A percentile compares a stretch with the other conserved stretches of the same genome.
Evolutionary conservation across 2,797 vertebrate genomes (phyloP).

Genomic region (Anguilla pacifica): DNA sequence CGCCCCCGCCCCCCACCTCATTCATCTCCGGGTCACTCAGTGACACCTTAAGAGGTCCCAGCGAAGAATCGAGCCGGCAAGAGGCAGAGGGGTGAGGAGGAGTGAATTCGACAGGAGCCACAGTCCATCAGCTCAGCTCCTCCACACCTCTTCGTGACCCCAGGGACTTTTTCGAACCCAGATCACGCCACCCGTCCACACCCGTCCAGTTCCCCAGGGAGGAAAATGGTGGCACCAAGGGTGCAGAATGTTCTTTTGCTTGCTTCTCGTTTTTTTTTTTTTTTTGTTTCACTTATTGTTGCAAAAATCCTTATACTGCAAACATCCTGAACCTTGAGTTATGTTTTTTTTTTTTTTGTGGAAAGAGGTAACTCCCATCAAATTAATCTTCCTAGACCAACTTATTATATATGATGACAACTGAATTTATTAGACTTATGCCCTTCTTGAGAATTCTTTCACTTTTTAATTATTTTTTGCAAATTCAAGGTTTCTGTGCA

Average conservation of each 20-base stretch:
- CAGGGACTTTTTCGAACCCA: slow-evolving; percentile 32
- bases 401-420: no score
- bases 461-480: no score
- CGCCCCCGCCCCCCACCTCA: slow-evolving; percentile 32
- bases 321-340: neutral
- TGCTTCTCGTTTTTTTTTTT: neutral
- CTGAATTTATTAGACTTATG: no score
- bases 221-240: no score
- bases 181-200: neutral
- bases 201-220: neutral
- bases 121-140: slow-evolving; percentile 50
- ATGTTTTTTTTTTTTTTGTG: neutral
- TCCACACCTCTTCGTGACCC: slow-evolving; percentile 48
- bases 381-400: no score
- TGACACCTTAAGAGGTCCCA: slow-evolving; percentile 14
- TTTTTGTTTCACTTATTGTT: neutral
- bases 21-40: slow-evolving; percentile 64
- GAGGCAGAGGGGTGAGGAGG: slow-evolving; percentile 9
- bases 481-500: no score
- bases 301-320: neutral
- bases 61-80: slow-evolving; percentile 32
- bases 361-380: no score
- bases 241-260: neutral
- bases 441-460: no score
- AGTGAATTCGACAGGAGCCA: slow-evolving; percentile 15